Evolutionary conservation across 2,888 invertebrate genomes (phyloP), one percentile per base, ranked within the genome.

Genomic region (Hydrotaea cyrtoneurina): DNA sequence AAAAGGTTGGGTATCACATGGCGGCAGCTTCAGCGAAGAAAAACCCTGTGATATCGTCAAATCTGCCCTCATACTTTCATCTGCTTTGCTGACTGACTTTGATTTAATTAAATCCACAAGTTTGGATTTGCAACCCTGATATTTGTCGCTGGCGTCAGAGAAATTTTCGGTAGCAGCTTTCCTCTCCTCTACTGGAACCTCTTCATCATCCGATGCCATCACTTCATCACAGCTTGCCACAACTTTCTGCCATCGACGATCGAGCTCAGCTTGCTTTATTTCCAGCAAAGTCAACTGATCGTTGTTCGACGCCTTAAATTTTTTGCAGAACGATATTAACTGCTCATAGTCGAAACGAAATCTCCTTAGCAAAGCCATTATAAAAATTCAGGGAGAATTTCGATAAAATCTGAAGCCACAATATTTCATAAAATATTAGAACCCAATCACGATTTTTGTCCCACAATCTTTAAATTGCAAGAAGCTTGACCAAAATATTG

Each of bases 11-110:
- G 43, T 72, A 53, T 78, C 50, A 5, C 26, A 43, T 36, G 71
- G 59, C 21, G 77, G 59, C 19, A 75, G 23, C 39, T 64, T 75
- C 2, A 75, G 19, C 5, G 75, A 26, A 4, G 77, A 77, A 36
- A 66, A 66, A 15, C 7, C 39, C n/a, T 55, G 55, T n/a, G 19
- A 0, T 2, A 39, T 39, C 10, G 39, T 39, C 13, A 13, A 11
- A 39, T 39, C 39, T 11, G 3, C 10, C 17, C 19, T 19, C 2
- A 66, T 19, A 11, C 39, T 66, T 19, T 66, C 66, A 11, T 66
- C 66, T 17, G 66, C 66, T 36, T 66, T 66, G 5, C 21, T 15
- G 11, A 21, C 59, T n/a, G n/a, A n/a, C n/a, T 59, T 59, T 10
- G 15, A 0, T 17, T 57, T 53, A 15, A 50, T 11, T 13, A 43